These are phyloP conservation scores for Gymnoscopelus braueri DNA, from an alignment of 2,797 vertebrate species.

Conservation along the genomic window DNA sequence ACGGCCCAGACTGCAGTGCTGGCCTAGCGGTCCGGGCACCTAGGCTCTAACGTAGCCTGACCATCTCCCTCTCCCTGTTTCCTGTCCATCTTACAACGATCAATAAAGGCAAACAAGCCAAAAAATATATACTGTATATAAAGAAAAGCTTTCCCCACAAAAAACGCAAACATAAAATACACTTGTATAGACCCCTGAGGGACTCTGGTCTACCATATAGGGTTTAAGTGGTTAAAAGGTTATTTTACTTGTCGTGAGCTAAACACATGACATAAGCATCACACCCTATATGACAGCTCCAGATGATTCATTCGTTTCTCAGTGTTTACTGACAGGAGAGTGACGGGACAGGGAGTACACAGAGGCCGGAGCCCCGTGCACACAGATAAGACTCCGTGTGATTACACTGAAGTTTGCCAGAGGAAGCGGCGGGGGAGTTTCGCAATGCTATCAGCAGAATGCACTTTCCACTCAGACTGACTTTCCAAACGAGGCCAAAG, in stretches of 20 bases:
- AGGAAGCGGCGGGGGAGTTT: slow-evolving; percentile 13
- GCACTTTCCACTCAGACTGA: slow-evolving; percentile 5
- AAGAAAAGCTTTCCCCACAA: too few relatives aligned
- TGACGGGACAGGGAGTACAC: slow-evolving; percentile 13
- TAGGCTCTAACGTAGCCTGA: too few relatives aligned
- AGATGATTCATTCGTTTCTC: slow-evolving; percentile 35
- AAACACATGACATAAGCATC: slow-evolving; percentile 17
- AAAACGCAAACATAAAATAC: too few relatives aligned
- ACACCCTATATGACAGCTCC: slow-evolving; percentile 35
- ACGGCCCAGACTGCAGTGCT: too few relatives aligned
- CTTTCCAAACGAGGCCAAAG: slow-evolving; percentile 13
- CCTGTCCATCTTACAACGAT: too few relatives aligned
- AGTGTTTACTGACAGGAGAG: slow-evolving; percentile 36
- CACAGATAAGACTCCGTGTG: slow-evolving; percentile 17
- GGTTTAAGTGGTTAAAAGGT: background rate
- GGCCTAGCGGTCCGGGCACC: too few relatives aligned
- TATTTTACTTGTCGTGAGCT: background rate
- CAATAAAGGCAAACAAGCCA: too few relatives aligned
- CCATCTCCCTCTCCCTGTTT: too few relatives aligned
- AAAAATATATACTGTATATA: too few relatives aligned
- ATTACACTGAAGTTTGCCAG: slow-evolving; percentile 22
- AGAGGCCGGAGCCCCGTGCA: slow-evolving; percentile 14
- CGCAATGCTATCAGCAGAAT: slow-evolving; percentile 5
- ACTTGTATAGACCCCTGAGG: too few relatives aligned
- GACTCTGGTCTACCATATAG: too few relatives aligned